A percentile compares a stretch with the other conserved stretches of the same genome.
These are phyloP conservation scores for Hydractinia echinata DNA, from an alignment of 30 jellyfish, hydroid and myxozoan genomes.

Conservation along the genomic window DNA sequence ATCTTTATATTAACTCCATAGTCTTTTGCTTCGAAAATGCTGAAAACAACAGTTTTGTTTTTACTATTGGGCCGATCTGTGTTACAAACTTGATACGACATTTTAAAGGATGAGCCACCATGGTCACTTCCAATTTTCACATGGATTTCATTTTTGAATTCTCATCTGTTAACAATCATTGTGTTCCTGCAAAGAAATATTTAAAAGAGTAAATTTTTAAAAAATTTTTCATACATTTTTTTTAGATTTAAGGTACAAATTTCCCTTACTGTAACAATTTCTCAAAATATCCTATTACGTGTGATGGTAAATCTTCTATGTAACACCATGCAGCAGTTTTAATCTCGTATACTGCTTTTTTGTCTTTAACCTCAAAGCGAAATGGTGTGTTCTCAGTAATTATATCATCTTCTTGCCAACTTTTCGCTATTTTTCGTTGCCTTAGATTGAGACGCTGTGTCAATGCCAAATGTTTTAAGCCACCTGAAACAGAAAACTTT, in stretches of 20 bases:
- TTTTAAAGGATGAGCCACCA: not conserved
- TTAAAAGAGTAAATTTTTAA: not conserved
- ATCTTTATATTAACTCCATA: not conserved
- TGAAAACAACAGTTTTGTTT: constrained; percentile 16
- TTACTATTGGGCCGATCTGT: not conserved
- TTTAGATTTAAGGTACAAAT: not conserved
- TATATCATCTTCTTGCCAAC: constrained; percentile 21
- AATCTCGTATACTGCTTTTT: not conserved
- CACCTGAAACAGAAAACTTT: not conserved
- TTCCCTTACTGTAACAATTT: not conserved
- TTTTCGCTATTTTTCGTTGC: constrained; percentile 7
- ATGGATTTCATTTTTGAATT: constrained; percentile 8
- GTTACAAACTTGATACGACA: not conserved
- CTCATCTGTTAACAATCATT: not conserved
- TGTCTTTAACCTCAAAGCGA: not conserved
- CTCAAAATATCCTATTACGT: constrained; percentile 5
- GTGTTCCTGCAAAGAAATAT: not conserved
- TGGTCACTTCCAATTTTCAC: constrained; percentile 22
- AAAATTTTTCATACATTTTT: not conserved
- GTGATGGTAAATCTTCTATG: constrained; percentile 18
- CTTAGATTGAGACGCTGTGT: constrained; percentile 8
- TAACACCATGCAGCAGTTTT: constrained; percentile 4
- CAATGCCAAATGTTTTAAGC: constrained; percentile 25
- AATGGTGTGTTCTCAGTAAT: constrained; percentile 12
- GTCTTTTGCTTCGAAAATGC: constrained; percentile 3